phyloP scores from a whole-genome alignment of 1,140 invertebrate species.

The Cyrtorhinus lividipennis region DNA sequence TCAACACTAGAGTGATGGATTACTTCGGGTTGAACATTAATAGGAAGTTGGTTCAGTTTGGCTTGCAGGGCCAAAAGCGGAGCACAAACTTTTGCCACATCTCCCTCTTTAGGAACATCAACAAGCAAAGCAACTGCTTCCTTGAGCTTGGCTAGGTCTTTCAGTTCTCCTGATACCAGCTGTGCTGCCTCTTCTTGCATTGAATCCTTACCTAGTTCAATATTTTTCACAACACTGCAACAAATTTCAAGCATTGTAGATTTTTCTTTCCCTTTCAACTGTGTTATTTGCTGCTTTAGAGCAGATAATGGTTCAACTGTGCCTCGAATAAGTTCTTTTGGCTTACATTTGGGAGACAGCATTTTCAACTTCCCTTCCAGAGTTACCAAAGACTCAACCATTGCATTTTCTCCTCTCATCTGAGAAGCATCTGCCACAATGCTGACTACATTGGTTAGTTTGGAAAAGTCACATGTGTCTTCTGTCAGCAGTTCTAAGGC shows the following conservation, averaged over 20 bases:
- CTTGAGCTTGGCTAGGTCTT: background rate
- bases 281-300: background rate
- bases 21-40: background rate
- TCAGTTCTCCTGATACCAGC: background rate
- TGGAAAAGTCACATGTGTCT: background rate
- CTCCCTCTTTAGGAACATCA: background rate
- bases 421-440: background rate
- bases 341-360: background rate
- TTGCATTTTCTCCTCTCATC: background rate
- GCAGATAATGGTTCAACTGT: background rate
- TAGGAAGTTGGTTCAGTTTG: background rate
- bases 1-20: background rate
- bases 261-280: background rate
- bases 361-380: background rate
- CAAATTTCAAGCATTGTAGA: background rate
- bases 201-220: background rate
- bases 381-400: background rate
- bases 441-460: background rate
- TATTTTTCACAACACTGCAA: background rate
- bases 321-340: background rate
- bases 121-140: background rate
- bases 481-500: background rate
- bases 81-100: background rate
- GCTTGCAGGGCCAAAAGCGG: background rate
- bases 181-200: background rate